These are phyloP conservation scores for Thomomys bottae DNA, from an alignment of 2,113 vertebrate genomes.

Conservation along the genomic window DNA sequence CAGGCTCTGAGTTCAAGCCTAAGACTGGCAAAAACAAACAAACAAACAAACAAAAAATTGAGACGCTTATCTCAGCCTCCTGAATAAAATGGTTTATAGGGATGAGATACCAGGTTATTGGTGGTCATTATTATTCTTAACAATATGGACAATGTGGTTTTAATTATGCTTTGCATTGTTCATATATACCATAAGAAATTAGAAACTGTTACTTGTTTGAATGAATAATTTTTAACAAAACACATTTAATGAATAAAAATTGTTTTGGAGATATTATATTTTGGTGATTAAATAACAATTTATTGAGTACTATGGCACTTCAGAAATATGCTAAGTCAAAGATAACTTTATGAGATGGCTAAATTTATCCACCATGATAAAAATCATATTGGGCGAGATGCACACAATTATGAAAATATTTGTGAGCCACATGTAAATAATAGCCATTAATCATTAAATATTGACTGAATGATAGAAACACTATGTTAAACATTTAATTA, in stretches of 20 bases:
- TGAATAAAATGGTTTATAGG: too few species aligned
- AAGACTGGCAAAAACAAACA: too few species aligned
- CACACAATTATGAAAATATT: neutral
- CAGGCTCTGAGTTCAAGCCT: too few species aligned
- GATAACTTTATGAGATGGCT: neutral
- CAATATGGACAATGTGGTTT: neutral
- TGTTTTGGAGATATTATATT: neutral
- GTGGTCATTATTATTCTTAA: neutral
- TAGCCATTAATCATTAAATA: neutral
- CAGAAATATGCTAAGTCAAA: neutral
- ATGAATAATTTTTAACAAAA: neutral
- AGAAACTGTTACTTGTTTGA: neutral
- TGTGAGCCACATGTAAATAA: neutral
- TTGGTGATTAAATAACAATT: neutral
- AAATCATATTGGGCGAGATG: neutral
- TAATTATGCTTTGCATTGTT: neutral
- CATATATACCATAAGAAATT: neutral
- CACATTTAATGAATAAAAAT: neutral
- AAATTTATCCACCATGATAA: neutral
- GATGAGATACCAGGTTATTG: too few species aligned
- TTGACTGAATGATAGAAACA: neutral
- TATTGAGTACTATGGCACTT: neutral
- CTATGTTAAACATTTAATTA: conserved; percentile 1
- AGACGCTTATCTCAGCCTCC: too few species aligned
- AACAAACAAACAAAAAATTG: too few species aligned